Evolutionary conservation across 2,888 invertebrate species (phyloP), one percentile per base, ranked within the genome.

Genomic region (Lasioglossum figueresi): DNA sequence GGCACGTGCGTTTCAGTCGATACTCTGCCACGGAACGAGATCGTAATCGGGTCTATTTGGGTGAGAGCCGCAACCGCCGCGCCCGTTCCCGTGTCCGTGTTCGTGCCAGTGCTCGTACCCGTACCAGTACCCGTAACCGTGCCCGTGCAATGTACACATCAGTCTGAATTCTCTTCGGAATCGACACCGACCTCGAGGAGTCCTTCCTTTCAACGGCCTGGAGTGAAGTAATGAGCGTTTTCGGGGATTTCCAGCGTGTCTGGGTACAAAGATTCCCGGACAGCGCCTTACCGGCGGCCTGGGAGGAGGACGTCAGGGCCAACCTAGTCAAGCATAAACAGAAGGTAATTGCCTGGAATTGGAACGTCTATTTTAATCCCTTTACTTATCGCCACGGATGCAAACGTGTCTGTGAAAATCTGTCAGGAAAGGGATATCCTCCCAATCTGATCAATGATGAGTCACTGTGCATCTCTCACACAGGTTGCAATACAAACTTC

Each of bases 211-310:
- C 76, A 77, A 79, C 76, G 66, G 45, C 10, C 70, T 56, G 83
- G 82, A 59, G 82, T 76, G 72, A 66, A 87, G 89, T 88, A 85
- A 95, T 95, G 98, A 98, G 98, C 96, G 98, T 98, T 94, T 98
- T 98, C 95, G 97, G 97, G 95, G 98, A 98, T 96, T 98, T 98
- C 95, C 98, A 98, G 96, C 97, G 98, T 95, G 97, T 98, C 95
- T 98, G 98, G 98, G 97, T 97, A 96, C 97, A 98, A 96, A 96
- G 98, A 94, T 98, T 98, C 96, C 98, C 98, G 91, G 98, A 98
- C 94, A 98, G 98, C 96, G 97, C 98, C 92, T 96, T 98, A 93
- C 98, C 98, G 95, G 98, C 98, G 95, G 98, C 98, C 95, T 98
- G 98, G 98, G 98, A 98, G 95, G 98, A 98, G 96, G 98, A 98